Evolutionary conservation across 2,113 vertebrate species (phyloP).

Genomic region (Echinops telfairi): DNA sequence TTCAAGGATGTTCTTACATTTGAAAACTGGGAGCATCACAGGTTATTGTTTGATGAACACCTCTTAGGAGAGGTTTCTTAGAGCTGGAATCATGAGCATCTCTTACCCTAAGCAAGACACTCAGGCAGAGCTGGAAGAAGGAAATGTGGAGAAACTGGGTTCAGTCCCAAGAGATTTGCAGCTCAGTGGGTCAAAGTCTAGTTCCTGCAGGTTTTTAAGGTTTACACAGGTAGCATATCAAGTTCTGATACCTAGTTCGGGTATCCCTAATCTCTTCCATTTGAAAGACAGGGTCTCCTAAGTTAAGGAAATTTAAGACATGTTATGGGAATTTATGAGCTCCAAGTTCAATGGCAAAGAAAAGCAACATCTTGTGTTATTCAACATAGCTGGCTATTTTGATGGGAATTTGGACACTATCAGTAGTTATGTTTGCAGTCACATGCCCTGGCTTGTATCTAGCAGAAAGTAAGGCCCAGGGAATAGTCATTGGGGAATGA

Average conservation of each 20-base stretch:
- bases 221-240: background rate
- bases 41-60: slow-evolving; percentile 49
- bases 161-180: no score
- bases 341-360: slow-evolving; percentile 17
- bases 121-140: background rate
- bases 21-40: slow-evolving; percentile 50
- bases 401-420: background rate
- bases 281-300: background rate
- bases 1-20: slow-evolving; percentile 71
- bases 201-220: background rate
- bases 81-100: background rate
- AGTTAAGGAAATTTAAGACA: slow-evolving; percentile 18
- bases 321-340: background rate
- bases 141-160: background rate
- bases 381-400: background rate
- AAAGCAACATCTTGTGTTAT: background rate
- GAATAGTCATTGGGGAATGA: background rate
- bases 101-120: background rate
- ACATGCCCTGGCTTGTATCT: background rate
- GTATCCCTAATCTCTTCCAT: background rate
- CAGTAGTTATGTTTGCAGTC: background rate
- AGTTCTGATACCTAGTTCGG: background rate
- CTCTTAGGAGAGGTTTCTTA: slow-evolving; percentile 40
- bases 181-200: background rate
- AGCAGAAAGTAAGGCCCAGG: background rate